Conservation (phyloP, 2,888 invertebrate genomes). For the Macroteleia sp. region DNA sequence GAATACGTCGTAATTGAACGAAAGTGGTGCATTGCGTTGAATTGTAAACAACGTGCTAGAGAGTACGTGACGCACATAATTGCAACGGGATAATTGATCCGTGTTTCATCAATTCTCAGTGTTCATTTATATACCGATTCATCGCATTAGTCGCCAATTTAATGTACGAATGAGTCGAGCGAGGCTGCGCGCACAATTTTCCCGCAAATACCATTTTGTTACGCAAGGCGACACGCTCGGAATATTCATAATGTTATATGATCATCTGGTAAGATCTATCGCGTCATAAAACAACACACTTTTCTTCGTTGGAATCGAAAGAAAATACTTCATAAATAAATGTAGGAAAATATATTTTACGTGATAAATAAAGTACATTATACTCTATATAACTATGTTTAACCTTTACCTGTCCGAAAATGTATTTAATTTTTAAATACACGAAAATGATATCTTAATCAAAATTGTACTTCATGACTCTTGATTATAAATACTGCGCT, state of each 20-base stretch:
- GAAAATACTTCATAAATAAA: conserved; percentile 9
- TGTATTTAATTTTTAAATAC: no score
- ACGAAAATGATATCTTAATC: no score
- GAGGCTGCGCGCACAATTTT: conserved; percentile 21
- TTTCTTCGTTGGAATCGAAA: conserved; percentile 10
- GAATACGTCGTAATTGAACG: conserved; percentile 64
- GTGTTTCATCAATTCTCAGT: conserved; percentile 3
- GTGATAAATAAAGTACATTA: no score
- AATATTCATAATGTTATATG: conserved; percentile 28
- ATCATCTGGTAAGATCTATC: conserved; percentile 21
- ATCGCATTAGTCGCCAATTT: conserved; percentile 15
- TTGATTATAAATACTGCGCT: no score
- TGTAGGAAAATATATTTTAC: no score
- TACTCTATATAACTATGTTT: no score
- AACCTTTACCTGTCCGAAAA: no score
- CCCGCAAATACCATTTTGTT: conserved; percentile 29
- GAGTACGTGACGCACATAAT: conserved; percentile 9
- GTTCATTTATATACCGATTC: conserved; percentile 18
- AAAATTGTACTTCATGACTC: no score
- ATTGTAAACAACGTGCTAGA: conserved; percentile 48
- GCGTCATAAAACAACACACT: conserved; percentile 8
- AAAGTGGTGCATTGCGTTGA: conserved; percentile 54
- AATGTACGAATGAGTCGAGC: conserved; percentile 6
- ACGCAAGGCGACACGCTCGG: conserved; percentile 27
- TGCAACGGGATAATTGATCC: conserved; percentile 22